phyloP scores from a whole-genome alignment of 2,113 vertebrate species.

The Syngnathus typhle region DNA sequence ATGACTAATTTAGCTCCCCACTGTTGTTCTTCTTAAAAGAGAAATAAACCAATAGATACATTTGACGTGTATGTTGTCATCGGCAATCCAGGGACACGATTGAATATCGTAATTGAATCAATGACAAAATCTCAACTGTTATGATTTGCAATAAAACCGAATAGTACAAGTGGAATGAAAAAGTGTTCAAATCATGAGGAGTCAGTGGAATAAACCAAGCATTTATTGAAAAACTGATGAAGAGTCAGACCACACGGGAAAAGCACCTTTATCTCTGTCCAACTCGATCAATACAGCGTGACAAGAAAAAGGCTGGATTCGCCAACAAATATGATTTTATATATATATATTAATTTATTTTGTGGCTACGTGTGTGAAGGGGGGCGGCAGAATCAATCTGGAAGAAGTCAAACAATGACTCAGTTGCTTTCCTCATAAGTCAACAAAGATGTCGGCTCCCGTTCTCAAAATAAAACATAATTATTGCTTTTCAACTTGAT shows the following conservation, averaged over 20 bases:
- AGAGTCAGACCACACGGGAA: constrained; percentile 19
- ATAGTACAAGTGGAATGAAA: constrained; percentile 9
- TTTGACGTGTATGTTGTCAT: background rate
- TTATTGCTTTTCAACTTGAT: constrained; percentile 46
- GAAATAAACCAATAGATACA: background rate
- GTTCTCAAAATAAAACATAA: constrained; percentile 42
- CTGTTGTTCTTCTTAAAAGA: background rate
- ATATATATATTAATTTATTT: constrained; percentile 6
- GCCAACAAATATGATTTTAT: constrained; percentile 1
- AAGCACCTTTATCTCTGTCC: constrained; percentile 25
- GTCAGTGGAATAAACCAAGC: constrained; percentile 20
- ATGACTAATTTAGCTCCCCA: background rate
- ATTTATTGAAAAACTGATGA: constrained; percentile 26
- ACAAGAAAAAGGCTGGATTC: constrained; percentile 25
- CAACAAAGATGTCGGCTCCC: constrained; percentile 36
- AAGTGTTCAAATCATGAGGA: constrained; percentile 41
- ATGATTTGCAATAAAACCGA: background rate
- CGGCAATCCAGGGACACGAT: background rate
- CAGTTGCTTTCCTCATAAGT: constrained; percentile 22
- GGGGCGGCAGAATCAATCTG: constrained; percentile 12
- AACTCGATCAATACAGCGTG: constrained; percentile 21
- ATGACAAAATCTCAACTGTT: background rate
- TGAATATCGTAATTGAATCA: background rate
- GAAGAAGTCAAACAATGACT: constrained; percentile 25
- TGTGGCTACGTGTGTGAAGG: background rate